Base-by-base conservation (phyloP, 2,113 vertebrate species). In the Clarias macrocephalus region DNA sequence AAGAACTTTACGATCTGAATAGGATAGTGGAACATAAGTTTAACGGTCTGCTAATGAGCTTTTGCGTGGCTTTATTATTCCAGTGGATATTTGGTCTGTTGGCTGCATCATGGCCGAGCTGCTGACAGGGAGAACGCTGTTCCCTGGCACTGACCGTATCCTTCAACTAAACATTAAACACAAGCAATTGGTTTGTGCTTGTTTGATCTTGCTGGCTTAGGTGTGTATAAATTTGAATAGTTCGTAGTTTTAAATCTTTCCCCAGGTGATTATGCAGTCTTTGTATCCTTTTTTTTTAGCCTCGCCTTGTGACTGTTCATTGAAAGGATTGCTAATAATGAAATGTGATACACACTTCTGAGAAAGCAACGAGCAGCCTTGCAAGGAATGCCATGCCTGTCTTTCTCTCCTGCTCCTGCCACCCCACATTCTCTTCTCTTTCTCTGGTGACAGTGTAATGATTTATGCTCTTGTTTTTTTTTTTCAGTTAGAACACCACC, bases 81-180 rank as follows among this genome's bases (percentile, higher is more conserved):
- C 93, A 99, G 98, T 99, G 94, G 98, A 99, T 94, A 99, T 99
- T 94, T 99, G 98, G 98, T 99, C 98, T 85, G 98, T 99, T 93
- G 98, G 98, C 65, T 99, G 98, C 94, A 99, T 99, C 92, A 99
- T 99, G 98, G 98, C 98, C 60, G 98, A 99, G 85, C 96, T 99
- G 89, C 95, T 99, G 93, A 99, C 98, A 88, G 98, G 98, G 95
- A 96, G 96, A 93, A 98, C 98, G 0, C 92, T 99, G 90, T 99
- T 99, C 92, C 98, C 98, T 89, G 98, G 98, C 85, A 98, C 97
- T 90, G 98, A 99, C 95, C 97, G 98, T 99, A 98, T 99, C 98
- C 98, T 98, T 99, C 48, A 33, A 12, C 30, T 21, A 48, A 48
- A 48, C 73, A 59, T 57, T 65, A 72, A 48, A 70, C 42, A 81